Base-by-base conservation (phyloP, 2,113 vertebrate genomes). In the Trochalopteron elliotii region DNA sequence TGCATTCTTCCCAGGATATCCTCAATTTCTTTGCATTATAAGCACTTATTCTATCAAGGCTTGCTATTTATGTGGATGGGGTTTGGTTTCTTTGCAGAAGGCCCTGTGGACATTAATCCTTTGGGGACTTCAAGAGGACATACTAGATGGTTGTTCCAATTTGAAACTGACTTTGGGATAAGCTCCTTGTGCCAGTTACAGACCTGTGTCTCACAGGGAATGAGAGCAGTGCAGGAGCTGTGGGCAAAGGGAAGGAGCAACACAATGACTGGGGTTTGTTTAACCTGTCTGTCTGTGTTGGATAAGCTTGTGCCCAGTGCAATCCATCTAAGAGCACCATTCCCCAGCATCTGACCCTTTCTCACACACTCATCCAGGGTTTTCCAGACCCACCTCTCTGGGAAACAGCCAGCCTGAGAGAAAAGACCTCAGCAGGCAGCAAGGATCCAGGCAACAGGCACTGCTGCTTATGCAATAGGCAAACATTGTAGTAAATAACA, bases 401-500 rank as follows among this genome's bases (percentile, higher is more conserved):
- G 9, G 56, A n/a, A 44, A 22, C 53, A 93, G 60, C 53, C 84
- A 94, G 68, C 45, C 68, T 50, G 42, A 59, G 60, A 89, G 49
- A 71, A 89, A 4, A 64, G 65, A 67, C 52, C 86, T 78, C 64
- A 59, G 86, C 86, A 90, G 68, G 83, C 87, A 87, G 56, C 0
- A 2, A 89, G 83, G 89, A 92, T 77, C 75, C 69, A 82, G 69
- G 57, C 78, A 95, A 39, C 90, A 89, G 52, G 65, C 83, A 67
- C 69, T 90, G 87, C 80, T 93, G 86, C 91, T 93, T 93, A 55
- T 78, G 93, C 83, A 96, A 37, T 25, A 94, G 86, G 83, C 72
- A 87, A 95, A 92, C 56, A 49, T 18, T 67, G 79, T 56, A 95
- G 95, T 94, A 96, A 96, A 94, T 94, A 92, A 92, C 94, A 95